A percentile compares a stretch with the other conserved stretches of the same genome.
Evolutionary conservation across 2,797 vertebrate genomes (phyloP).

Genomic region (Eptatretus atami): DNA sequence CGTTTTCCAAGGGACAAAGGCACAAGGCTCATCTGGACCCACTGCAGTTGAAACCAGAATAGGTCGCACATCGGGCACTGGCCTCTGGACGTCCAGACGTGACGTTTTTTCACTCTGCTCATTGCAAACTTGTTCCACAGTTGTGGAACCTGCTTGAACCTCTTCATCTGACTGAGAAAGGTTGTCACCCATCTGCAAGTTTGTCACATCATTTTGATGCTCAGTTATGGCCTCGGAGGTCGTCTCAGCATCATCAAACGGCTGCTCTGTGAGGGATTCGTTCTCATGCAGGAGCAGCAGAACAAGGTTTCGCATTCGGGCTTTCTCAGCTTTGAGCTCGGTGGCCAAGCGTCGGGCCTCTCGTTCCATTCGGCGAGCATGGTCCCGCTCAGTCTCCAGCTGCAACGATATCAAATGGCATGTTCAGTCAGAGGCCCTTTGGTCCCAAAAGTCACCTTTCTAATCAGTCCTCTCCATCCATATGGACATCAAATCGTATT

Average conservation of each 20-base stretch:
- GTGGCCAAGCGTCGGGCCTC: constrained; percentile 36
- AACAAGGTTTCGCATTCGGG: constrained; percentile 54
- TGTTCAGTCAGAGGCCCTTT: not conserved
- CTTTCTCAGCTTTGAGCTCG: constrained; percentile 44
- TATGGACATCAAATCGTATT: not conserved
- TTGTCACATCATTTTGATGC: constrained; percentile 14
- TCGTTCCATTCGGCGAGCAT: constrained; percentile 40
- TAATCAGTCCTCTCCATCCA: not conserved
- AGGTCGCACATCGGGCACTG: too few relatives aligned
- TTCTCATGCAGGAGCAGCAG: constrained; percentile 49
- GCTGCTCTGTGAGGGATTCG: constrained; percentile 46
- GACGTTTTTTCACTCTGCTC: too few relatives aligned
- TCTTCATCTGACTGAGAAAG: too few relatives aligned
- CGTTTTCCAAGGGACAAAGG: too few relatives aligned
- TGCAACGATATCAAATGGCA: constrained; percentile 13
- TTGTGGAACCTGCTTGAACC: too few relatives aligned
- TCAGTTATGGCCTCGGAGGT: constrained; percentile 24
- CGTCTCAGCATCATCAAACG: constrained; percentile 46
- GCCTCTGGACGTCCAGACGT: too few relatives aligned
- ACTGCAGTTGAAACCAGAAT: too few relatives aligned
- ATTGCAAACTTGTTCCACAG: too few relatives aligned
- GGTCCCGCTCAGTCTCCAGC: constrained; percentile 64
- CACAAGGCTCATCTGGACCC: too few relatives aligned
- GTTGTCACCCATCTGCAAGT: constrained; percentile 14
- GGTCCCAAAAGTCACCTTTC: not conserved